Base-by-base conservation (phyloP, 2,797 vertebrate genomes). In the Silurus lanzhouensis region DNA sequence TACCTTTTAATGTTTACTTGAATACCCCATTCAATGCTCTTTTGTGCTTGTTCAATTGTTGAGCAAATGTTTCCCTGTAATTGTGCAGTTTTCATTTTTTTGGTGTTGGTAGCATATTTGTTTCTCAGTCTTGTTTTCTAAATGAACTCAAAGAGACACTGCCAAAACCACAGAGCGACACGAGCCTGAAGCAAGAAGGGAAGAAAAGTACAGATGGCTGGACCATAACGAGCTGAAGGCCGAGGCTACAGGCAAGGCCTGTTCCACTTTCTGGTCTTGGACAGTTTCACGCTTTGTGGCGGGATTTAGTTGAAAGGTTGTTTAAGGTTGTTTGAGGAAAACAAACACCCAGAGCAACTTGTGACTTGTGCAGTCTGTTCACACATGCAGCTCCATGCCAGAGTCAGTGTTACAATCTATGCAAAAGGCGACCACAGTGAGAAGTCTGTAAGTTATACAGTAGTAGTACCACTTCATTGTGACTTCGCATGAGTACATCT, bases 171-270 rank as follows among this genome's bases (percentile, higher is more conserved):
- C 81, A 68, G 64, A 60, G 61, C 46, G 31, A 78, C 27, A 61
- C 60, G 55, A 70, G 44, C 67, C 31, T 20, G 27, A 64, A 61
- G 70, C 31, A 22, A 31, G 44, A 38, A 57, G 27, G 38, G 7
- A 44, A 77, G 63, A 82, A 82, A 71, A 82, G 83, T 86, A 84
- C 89, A 91, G 88, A 91, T 85, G 82, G 86, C 84, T 88, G 86
- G 75, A 90, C 72, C 83, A 83, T 81, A 71, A 87, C 84, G 19
- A 61, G 66, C 77, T 64, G 71, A 72, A 14, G 27, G 86, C 82
- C 60, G 25, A 77, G 74, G 61, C 83, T 79, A 31, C 31, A 78
- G 71, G 66, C 48, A 5, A 85, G 60, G 66, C 25, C 31, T 84
- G 90, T 88, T 89, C 79, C 83, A 88, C 78, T 88, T 84, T 83